Conservation (phyloP, 2,113 vertebrate species). For the Alethe diademata region DNA sequence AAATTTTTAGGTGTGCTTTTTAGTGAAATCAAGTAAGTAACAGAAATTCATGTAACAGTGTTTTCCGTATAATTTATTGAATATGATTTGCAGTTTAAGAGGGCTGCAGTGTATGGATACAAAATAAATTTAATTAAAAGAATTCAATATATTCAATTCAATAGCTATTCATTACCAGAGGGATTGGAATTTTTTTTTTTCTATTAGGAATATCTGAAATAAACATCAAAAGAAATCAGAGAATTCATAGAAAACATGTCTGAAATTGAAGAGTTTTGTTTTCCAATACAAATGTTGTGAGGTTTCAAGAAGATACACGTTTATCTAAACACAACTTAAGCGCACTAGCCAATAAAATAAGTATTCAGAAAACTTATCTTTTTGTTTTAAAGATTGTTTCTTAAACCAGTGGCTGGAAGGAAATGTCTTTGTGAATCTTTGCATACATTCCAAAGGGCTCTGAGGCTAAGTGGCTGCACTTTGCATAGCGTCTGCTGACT, state of each 20-base stretch:
- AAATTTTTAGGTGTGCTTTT: background rate
- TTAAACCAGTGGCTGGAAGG: slow-evolving; percentile 29
- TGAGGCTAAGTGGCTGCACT: slow-evolving; percentile 55
- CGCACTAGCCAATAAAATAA: background rate
- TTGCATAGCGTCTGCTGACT: slow-evolving; percentile 49
- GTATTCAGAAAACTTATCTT: background rate
- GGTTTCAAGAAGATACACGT: background rate
- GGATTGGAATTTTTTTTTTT: background rate
- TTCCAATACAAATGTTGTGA: background rate
- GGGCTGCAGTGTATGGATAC: accelerated
- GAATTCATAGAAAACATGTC: background rate
- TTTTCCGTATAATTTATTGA: background rate
- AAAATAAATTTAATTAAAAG: background rate
- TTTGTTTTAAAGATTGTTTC: slow-evolving; percentile 6
- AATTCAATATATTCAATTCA: background rate
- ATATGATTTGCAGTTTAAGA: background rate
- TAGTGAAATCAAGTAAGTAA: background rate
- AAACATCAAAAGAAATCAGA: background rate
- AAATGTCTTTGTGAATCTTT: slow-evolving; percentile 54
- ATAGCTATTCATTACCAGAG: background rate
- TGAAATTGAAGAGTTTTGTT: background rate
- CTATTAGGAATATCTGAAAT: background rate
- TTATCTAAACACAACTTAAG: background rate
- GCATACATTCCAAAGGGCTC: slow-evolving; percentile 31
- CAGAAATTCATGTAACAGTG: background rate